Base-by-base conservation (phyloP, 2,797 vertebrate genomes). In the Nyctibius grandis region DNA sequence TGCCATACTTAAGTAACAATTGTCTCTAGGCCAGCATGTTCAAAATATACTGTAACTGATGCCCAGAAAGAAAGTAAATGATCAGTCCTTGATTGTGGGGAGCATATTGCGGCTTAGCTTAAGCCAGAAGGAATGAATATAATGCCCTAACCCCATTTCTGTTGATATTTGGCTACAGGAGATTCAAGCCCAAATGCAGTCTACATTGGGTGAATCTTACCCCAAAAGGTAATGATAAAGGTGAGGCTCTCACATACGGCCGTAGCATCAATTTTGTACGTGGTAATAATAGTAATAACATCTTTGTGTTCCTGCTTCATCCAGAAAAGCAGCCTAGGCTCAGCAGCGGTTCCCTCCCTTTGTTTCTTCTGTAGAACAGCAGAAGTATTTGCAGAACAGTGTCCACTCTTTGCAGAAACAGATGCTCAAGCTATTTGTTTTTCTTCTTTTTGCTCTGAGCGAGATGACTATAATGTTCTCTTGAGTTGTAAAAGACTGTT, bases 391-490 rank as follows among this genome's bases (percentile, higher is more conserved):
- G 73, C 64, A 74, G 75, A 73, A 47, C 31, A 65, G 53, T 17
- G 36, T 38, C 81, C 67, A 20, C 34, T 72, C 57, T 78, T 69
- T 74, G 72, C 65, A 68, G 79, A 89, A 90, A 68, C 54, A 69
- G 79, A 81, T 86, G 85, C 83, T 86, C 47, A 45, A 48, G 25
- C 3, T 10, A 65, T 79, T 91, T 84, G 47, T 60, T 89, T 88
- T 91, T 36, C 73, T 89, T 91, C 82, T 63, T 88, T 91, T 88
- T 90, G 6, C 85, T 76, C 48, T 40, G 51, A 93, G 63, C 36
- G 70, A n/a, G 85, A 84, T 51, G 85, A 88, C 54, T 95, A 44
- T 53, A 90, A 95, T 57, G 80, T 94, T 79, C 89, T 94, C 59
- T 36, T 47, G 33, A 91, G 56, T 44, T 90, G 80, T 65, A 93